Conservation (phyloP, 2,797 vertebrate species). For the Myotis pilosus region DNA sequence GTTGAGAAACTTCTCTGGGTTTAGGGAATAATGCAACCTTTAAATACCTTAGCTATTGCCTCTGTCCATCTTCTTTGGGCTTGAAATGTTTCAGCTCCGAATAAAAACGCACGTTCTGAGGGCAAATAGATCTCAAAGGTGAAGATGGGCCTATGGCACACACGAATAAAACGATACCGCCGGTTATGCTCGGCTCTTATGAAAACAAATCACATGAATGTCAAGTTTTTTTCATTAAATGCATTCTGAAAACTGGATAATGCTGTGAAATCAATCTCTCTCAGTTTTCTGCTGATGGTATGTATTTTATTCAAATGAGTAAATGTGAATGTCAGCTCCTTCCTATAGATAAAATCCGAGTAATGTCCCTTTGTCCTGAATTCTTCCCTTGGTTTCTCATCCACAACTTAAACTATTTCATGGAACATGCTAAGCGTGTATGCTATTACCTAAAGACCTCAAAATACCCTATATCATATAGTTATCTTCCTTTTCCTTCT, state of each 20-base stretch:
- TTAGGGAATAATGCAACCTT: neutral
- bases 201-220: slow-evolving; percentile 42
- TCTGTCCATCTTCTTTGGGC: slow-evolving; percentile 93
- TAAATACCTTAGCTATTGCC: slow-evolving; percentile 92
- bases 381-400: neutral
- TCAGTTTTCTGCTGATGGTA: neutral
- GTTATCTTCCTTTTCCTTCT: neutral
- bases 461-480: neutral
- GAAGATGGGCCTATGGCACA: slow-evolving; percentile 88
- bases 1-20: neutral
- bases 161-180: slow-evolving; percentile 64
- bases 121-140: slow-evolving; percentile 94
- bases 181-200: slow-evolving; percentile 55
- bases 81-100: slow-evolving; percentile 91
- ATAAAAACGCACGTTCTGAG: slow-evolving; percentile 90
- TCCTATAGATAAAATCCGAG: neutral
- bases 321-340: neutral
- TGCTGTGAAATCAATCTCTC: neutral
- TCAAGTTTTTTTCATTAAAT: neutral
- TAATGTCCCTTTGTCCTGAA: neutral
- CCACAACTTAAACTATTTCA: neutral
- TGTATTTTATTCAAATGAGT: no score
- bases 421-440: neutral
- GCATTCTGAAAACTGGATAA: neutral
- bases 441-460: neutral